Percentiles rank a stretch among this genome's conserved stretches.
These are phyloP conservation scores for Chaitophorus viminalis DNA, from an alignment of 2,888 invertebrate genomes.

Conservation along the genomic window DNA sequence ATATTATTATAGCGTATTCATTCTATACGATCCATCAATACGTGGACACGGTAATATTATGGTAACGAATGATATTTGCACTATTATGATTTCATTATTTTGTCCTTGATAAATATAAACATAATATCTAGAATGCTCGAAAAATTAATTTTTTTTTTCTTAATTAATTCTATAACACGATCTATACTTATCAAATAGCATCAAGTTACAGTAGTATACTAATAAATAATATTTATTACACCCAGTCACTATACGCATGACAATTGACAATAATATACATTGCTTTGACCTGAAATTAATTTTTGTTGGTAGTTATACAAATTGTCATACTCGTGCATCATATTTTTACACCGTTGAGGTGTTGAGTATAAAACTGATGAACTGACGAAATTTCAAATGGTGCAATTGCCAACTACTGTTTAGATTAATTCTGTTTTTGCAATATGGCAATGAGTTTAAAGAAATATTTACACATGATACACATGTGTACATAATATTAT, in stretches of 20 bases:
- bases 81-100: background rate
- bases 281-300: background rate
- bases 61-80: background rate
- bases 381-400: background rate
- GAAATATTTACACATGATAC: background rate
- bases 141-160: background rate
- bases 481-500: background rate
- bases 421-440: background rate
- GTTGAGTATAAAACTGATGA: background rate
- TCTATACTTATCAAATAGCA: background rate
- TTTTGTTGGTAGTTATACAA: background rate
- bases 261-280: background rate
- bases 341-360: background rate
- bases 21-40: slow-evolving; percentile 6
- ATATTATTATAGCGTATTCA: background rate
- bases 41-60: background rate
- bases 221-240: slow-evolving; percentile 6
- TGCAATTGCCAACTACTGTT: background rate
- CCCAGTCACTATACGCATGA: background rate
- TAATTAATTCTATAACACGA: background rate
- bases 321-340: background rate
- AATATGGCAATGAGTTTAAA: background rate
- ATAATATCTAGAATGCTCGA: background rate
- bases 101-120: slow-evolving; percentile 5
- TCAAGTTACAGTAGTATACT: background rate